Percentiles rank a stretch among this genome's conserved stretches.
phyloP scores from a whole-genome alignment of 2,888 invertebrate species.

The Panzeria rudis region DNA sequence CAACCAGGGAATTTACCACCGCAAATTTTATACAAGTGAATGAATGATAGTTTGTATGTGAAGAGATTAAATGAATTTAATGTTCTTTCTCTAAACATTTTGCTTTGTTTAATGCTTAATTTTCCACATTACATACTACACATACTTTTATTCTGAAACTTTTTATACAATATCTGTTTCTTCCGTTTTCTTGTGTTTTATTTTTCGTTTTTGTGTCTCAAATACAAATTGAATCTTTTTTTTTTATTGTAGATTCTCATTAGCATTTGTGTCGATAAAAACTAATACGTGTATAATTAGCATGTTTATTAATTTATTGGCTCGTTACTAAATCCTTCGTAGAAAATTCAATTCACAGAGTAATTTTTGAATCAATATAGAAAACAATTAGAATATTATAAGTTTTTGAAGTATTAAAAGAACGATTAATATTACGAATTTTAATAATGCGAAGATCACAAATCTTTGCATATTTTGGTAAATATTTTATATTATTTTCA shows the following conservation, averaged over 20 bases:
- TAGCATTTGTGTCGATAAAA: background rate
- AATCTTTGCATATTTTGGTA: too few relatives aligned
- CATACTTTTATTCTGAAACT: background rate
- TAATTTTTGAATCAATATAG: background rate
- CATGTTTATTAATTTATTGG: background rate
- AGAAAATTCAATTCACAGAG: background rate
- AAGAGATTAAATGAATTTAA: constrained; percentile 1
- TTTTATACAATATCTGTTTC: background rate
- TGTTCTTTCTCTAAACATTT: background rate
- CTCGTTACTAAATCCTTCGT: constrained; percentile 8
- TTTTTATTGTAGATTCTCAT: background rate
- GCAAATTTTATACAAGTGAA: constrained; percentile 3
- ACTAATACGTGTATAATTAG: background rate
- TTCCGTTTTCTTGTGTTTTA: background rate
- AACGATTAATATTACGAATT: background rate
- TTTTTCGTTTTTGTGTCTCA: background rate
- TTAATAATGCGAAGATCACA: background rate
- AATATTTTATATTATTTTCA: too few relatives aligned
- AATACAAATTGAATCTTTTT: background rate
- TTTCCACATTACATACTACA: background rate
- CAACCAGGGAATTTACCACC: constrained; percentile 39
- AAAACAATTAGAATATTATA: background rate
- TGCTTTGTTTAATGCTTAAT: background rate
- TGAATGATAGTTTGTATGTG: background rate
- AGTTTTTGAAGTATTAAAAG: background rate